Conservation (phyloP, 2,797 vertebrate species). For the Momotus momota region DNA sequence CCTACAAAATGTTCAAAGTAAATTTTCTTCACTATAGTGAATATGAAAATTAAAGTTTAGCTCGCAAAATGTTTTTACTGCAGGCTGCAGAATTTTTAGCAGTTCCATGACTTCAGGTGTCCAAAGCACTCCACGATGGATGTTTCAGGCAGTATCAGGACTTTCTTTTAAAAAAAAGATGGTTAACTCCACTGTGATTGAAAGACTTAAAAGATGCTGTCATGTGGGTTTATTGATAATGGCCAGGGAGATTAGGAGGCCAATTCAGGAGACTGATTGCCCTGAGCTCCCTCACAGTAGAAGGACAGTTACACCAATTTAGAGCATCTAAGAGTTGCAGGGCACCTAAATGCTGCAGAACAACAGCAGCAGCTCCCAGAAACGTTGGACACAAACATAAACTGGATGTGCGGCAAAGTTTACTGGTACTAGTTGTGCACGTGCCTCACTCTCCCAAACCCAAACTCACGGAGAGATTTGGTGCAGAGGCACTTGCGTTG, state of each 20-base stretch:
- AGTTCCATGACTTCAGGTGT: neutral
- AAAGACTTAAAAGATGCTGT: neutral
- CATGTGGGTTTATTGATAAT: neutral
- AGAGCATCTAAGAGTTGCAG: neutral
- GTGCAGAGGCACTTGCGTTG: neutral
- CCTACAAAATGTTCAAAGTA: neutral
- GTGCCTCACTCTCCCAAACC: neutral
- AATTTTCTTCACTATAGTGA: neutral
- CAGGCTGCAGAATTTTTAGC: neutral
- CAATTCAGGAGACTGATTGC: neutral
- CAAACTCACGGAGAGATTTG: neutral
- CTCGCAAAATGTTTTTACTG: neutral
- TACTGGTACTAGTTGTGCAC: neutral
- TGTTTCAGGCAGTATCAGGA: neutral
- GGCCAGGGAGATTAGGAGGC: neutral
- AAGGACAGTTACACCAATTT: neutral
- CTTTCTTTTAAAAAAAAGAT: neutral
- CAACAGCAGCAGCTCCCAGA: neutral
- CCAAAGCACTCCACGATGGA: rapidly evolving
- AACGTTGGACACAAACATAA: neutral
- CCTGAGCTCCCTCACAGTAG: neutral
- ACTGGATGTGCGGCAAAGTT: neutral
- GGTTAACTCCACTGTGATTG: neutral
- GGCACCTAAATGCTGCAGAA: neutral
- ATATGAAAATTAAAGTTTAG: neutral